Evolutionary conservation across 2,797 vertebrate species (phyloP), one percentile per base, ranked within the genome.

Genomic region (Triplophysa bombifrons): DNA sequence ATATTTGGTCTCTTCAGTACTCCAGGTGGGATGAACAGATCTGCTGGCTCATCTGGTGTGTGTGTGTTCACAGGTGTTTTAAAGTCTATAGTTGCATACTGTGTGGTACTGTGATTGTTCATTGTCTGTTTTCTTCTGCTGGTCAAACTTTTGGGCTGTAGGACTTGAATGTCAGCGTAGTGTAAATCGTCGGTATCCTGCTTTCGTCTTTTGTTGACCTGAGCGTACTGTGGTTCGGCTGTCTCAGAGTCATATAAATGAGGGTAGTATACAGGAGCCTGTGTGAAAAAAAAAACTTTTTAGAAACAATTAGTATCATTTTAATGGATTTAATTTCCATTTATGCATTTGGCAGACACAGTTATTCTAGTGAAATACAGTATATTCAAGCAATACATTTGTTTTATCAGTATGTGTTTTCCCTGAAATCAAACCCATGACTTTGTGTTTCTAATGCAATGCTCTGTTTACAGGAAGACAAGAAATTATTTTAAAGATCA

Each of bases 41-140:
- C 87, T 13, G 85, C 87, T 65, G 88, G 69, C 65, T 86, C 6
- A 2, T 71, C 2, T 27, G 81, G 48, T 2, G 60, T 22, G 14
- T 74, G 25, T 17, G 27, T 10, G 30, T 72, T 83, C 19, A 12
- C 13, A 27, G 77, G 53, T 22, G 34, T 68, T 22, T 61, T 74
- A 66, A 89, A 87, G 81, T 87, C 79, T 81, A 89, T 83, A 10
- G 85, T 84, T 50, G 86, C 88, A 20, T 89, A 89, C 25, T 86
- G 84, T 3, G 88, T 87, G 75, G 8, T 20, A 25, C 34, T 61
- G 25, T 69, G 68, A 19, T 60, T 19, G 46, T 9, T 64, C n/a
- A 30, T 25, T 22, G 16, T n/a, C 16, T 61, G 66, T 41, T 70
- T 63, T 74, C 25, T 71, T 60, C 58, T 72, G 22, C 65, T 46